Percentiles rank a stretch among this genome's conserved stretches.
phyloP scores from a whole-genome alignment of 2,888 invertebrate species.

The Galerucella pusilla region DNA sequence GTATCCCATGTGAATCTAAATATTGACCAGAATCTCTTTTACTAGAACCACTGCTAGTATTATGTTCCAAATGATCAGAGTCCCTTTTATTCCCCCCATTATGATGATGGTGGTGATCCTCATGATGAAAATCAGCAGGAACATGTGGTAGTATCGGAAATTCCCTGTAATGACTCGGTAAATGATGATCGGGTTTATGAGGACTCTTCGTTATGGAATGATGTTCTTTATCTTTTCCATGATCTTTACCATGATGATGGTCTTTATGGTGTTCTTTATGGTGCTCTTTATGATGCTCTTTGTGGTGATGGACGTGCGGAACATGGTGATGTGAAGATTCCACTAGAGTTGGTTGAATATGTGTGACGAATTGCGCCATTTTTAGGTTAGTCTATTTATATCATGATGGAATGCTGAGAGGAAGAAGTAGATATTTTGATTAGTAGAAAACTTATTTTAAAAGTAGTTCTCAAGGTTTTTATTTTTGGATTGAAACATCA shows the following conservation, averaged over 20 bases:
- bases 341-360: constrained; percentile 70
- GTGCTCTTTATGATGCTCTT: constrained; percentile 64
- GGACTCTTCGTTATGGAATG: constrained; percentile 37
- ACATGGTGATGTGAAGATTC: constrained; percentile 70
- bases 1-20: constrained; percentile 62
- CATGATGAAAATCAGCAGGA: constrained; percentile 31
- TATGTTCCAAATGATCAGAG: constrained; percentile 17
- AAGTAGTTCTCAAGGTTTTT: neutral
- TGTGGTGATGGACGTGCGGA: constrained; percentile 66
- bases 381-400: constrained; percentile 19
- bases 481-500: no score
- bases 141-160: constrained; percentile 59
- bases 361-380: constrained; percentile 72
- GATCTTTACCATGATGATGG: constrained; percentile 52
- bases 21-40: constrained; percentile 59
- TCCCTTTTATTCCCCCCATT: constrained; percentile 25
- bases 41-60: constrained; percentile 36
- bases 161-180: constrained; percentile 50
- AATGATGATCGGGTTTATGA: constrained; percentile 32
- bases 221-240: constrained; percentile 46
- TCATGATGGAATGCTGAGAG: constrained; percentile 4
- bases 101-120: constrained; percentile 30
- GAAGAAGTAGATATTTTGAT: constrained; percentile 17
- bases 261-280: constrained; percentile 56
- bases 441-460: constrained; percentile 3